Conservation (phyloP, 2,888 invertebrate species). For the Melangyna quadrimaculata region DNA sequence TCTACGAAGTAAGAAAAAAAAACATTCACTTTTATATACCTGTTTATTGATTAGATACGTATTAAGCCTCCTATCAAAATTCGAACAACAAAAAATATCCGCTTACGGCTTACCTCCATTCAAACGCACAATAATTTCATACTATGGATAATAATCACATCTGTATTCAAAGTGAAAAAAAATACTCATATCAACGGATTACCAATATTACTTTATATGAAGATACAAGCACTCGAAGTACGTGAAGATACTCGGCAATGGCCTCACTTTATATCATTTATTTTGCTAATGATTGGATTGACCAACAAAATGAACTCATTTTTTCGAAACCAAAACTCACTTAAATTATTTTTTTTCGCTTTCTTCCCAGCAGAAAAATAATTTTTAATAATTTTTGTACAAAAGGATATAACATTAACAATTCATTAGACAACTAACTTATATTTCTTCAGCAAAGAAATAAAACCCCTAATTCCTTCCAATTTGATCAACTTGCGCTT, state of each 20-base stretch:
- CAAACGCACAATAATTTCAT: neutral
- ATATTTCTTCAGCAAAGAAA: neutral
- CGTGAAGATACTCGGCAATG: conserved; percentile 12
- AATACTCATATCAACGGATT: neutral
- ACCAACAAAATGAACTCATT: neutral
- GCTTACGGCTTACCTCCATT: neutral
- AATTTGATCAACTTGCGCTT: conserved; percentile 91
- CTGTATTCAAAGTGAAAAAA: conserved; percentile 5
- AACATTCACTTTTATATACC: conserved; percentile 4
- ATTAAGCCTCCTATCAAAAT: neutral
- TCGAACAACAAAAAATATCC: neutral
- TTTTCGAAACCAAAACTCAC: neutral
- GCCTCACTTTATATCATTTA: neutral
- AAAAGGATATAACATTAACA: conserved; percentile 46
- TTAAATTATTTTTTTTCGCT: neutral
- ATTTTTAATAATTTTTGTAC: conserved; percentile 29
- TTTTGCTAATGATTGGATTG: neutral
- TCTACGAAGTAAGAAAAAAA: neutral
- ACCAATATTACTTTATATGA: neutral
- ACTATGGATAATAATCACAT: neutral
- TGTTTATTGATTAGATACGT: neutral
- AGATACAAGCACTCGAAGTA: neutral
- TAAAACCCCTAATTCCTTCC: conserved; percentile 83
- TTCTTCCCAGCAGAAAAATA: neutral
- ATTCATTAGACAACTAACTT: neutral